These are phyloP conservation scores for Camelus dromedarius DNA, from an alignment of 2,113 vertebrate genomes.

Conservation along the genomic window DNA sequence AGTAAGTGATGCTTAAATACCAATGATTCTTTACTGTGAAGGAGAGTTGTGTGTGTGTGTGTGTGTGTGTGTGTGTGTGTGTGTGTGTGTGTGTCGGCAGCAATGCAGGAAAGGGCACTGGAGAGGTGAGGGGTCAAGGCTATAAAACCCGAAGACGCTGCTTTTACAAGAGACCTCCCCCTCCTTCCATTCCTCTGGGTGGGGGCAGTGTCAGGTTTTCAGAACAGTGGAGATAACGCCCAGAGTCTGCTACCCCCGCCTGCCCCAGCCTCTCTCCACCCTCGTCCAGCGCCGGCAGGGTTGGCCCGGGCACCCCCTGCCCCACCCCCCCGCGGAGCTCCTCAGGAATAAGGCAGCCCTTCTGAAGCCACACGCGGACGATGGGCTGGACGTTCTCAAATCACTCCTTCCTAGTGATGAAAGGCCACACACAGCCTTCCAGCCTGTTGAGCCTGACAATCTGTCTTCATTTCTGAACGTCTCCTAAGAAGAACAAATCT, in stretches of 20 bases:
- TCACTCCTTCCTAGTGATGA: background rate
- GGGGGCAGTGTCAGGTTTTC: background rate
- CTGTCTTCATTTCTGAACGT: constrained; percentile 73
- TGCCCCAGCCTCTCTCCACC: background rate
- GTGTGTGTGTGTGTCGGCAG: fast-evolving
- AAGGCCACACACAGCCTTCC: constrained; percentile 47
- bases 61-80: fast-evolving
- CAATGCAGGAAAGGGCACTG: background rate
- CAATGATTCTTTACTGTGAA: background rate
- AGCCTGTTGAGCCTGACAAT: constrained; percentile 61
- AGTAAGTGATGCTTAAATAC: background rate
- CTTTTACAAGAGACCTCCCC: background rate
- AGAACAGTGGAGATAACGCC: background rate
- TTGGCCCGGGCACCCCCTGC: background rate
- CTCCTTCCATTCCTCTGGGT: background rate
- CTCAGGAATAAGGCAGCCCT: background rate
- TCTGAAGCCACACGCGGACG: background rate
- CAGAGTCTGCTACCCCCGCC: background rate
- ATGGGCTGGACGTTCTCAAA: background rate
- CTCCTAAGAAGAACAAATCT: constrained; percentile 75
- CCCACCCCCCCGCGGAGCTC: background rate
- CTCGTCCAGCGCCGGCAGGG: background rate
- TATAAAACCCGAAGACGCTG: background rate
- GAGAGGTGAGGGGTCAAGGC: background rate
- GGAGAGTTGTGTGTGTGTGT: background rate